phyloP scores from a whole-genome alignment of 2,888 invertebrate species.

The Standfussiana lucernea region DNA sequence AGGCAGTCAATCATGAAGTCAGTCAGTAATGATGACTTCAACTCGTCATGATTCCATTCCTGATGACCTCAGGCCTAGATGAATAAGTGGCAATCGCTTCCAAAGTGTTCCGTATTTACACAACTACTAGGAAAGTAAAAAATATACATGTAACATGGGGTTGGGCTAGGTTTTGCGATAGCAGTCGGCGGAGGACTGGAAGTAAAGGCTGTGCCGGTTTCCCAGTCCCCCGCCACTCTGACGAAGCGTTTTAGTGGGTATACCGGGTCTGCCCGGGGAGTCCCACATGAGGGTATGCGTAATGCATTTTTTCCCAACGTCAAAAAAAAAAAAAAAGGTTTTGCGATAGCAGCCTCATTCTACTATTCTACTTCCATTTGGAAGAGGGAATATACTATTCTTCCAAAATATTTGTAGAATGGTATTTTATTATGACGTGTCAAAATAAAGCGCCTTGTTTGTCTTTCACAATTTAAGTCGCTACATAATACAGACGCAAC shows the following conservation, averaged over 20 bases:
- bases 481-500: slow-evolving; percentile 7
- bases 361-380: too few species aligned
- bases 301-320: too few species aligned
- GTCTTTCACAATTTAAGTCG: slow-evolving; percentile 6
- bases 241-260: too few species aligned
- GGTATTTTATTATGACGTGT: background rate
- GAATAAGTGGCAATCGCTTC: background rate
- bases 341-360: background rate
- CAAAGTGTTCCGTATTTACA: background rate
- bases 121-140: background rate
- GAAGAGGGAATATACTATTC: too few species aligned
- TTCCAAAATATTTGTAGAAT: slow-evolving; percentile 1
- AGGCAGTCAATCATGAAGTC: too few species aligned
- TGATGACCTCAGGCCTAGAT: background rate
- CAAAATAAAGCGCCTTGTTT: slow-evolving; percentile 3
- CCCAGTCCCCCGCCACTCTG: too few species aligned
- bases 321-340: too few species aligned
- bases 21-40: background rate
- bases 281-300: too few species aligned
- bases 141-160: background rate
- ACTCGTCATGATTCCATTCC: background rate
- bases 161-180: background rate
- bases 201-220: too few species aligned
- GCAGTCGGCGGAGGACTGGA: too few species aligned
- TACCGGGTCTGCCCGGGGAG: too few species aligned